phyloP scores from a whole-genome alignment of 1,140 invertebrate species.

The Drosophila pectinifera region DNA sequence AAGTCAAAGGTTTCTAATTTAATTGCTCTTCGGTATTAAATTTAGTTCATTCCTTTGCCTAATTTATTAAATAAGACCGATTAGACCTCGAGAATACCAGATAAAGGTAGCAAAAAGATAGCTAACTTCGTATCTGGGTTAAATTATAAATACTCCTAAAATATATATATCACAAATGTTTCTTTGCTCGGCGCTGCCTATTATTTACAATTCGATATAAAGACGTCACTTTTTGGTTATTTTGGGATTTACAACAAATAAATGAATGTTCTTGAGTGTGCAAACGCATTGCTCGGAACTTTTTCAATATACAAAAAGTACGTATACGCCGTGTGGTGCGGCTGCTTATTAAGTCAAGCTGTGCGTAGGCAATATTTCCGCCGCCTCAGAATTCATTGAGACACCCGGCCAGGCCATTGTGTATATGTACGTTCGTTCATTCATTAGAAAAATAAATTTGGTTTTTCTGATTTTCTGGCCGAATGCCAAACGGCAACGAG shows the following conservation, averaged over 20 bases:
- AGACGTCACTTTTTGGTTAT: conserved; percentile 39
- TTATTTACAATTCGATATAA: conserved; percentile 9
- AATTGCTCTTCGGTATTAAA: background rate
- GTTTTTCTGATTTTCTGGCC: conserved; percentile 53
- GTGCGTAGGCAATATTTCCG: conserved; percentile 56
- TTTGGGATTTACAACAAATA: conserved; percentile 49
- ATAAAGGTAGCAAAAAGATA: background rate
- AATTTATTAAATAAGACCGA: too few relatives aligned
- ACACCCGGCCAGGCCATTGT: conserved; percentile 10
- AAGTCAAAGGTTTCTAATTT: background rate
- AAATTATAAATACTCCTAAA: background rate
- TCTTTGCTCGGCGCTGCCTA: background rate
- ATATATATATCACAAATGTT: background rate
- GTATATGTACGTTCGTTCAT: conserved; percentile 39
- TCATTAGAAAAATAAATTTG: conserved; percentile 78
- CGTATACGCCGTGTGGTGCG: conserved; percentile 68
- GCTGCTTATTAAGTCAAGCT: conserved; percentile 63
- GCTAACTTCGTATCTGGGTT: too few relatives aligned
- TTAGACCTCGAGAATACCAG: background rate
- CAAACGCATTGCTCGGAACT: conserved; percentile 27
- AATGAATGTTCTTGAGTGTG: conserved; percentile 50
- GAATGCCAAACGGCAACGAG: conserved; percentile 51
- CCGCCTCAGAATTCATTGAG: conserved; percentile 55
- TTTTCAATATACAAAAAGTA: conserved; percentile 54
- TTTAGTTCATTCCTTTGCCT: too few relatives aligned